Base-by-base conservation (phyloP, 2,113 vertebrate species). In the Ibidorhyncha struthersii region DNA sequence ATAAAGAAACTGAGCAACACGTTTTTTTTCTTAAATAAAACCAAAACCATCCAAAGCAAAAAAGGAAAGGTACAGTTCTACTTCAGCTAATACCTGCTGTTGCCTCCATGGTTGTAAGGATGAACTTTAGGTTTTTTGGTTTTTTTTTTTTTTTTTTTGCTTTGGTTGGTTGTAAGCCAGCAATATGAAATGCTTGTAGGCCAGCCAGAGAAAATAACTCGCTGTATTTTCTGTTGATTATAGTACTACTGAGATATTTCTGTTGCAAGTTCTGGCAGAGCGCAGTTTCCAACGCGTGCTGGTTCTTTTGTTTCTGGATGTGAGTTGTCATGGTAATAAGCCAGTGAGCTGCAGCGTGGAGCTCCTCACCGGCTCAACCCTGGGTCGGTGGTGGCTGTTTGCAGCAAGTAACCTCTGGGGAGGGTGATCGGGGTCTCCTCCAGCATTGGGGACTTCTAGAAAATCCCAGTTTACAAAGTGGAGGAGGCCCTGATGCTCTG, bases 231-330 rank as follows among this genome's bases (percentile, higher is more conserved):
- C 50, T 86, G 67, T 78, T 94, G 94, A 94, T 96, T 84, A 63
- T 94, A 91, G 93, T 96, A 95, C 91, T 96, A 92, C 82, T 2
- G 59, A 94, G 94, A 86, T 93, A 94, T 81, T 95, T 96, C 82
- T 34, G 90, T 94, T 94, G 50, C 14, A 41, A 34, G 12, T 81
- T 86, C 90, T 95, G 90, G 76, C 72, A 82, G 82, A 52, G 84
- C 2, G 3, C 18, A 17, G 61, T 41, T 94, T 82, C 65, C 70
- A 47, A 10, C 0, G 4, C 4, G 2, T 90, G 83, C 32, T 36
- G 52, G 23, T 89, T 86, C 85, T 92, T 96, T 93, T 95, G 76
- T 92, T 89, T 92, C 92, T 90, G 80, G 47, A 50, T 93, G 65
- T 2, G 34, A 65, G 95, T 93, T 93, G 95, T 84, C 94, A 90